Conservation (phyloP, 2,888 invertebrate species). For the Gryllus longicercus region DNA sequence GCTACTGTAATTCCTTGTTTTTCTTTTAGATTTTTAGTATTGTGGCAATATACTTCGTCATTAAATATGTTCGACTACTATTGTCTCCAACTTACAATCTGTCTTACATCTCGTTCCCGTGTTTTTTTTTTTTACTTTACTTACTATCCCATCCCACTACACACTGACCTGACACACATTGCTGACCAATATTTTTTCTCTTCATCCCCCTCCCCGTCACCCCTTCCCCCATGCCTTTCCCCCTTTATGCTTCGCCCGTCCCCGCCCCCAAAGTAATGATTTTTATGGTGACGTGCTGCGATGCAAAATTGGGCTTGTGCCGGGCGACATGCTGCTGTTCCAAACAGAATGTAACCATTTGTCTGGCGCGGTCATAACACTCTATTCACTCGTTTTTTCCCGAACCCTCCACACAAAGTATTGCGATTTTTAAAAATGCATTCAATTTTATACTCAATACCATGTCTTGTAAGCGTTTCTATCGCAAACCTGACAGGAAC, state of each 20-base stretch:
- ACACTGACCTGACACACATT: too few species aligned
- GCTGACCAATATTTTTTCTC: too few species aligned
- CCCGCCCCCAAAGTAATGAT: not conserved
- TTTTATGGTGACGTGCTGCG: not conserved
- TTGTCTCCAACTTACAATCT: too few species aligned
- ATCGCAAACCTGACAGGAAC: not conserved
- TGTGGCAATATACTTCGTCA: too few species aligned
- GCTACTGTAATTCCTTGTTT: too few species aligned
- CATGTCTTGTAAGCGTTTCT: not conserved
- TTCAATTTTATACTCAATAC: not conserved
- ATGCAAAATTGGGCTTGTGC: not conserved
- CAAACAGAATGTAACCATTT: slow-evolving; percentile 17
- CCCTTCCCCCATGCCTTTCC: not conserved
- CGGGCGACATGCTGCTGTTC: not conserved
- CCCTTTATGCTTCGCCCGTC: not conserved
- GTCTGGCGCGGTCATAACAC: not conserved
- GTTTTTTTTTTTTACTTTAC: too few species aligned
- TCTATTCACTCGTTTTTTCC: not conserved
- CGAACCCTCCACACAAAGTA: not conserved
- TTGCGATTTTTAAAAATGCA: not conserved
- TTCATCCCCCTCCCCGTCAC: not conserved
- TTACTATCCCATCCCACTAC: too few species aligned
- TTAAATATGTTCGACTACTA: too few species aligned
- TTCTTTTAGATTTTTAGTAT: too few species aligned
- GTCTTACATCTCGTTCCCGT: too few species aligned